Base-by-base conservation (phyloP, 2,797 vertebrate genomes). In the Rhyacichthys aspro region DNA sequence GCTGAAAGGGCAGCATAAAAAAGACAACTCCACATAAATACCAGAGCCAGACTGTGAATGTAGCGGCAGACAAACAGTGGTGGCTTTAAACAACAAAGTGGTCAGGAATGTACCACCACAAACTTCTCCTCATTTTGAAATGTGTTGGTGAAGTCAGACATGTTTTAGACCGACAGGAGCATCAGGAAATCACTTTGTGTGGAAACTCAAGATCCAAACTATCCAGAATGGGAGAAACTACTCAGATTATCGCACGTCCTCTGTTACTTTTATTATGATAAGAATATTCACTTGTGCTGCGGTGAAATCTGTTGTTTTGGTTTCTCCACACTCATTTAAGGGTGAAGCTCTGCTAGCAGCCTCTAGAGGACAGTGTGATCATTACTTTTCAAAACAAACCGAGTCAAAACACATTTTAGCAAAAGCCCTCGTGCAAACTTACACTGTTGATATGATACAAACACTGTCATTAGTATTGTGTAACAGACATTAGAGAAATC, bases 1-100 rank as follows among this genome's bases (percentile, higher is more conserved):
- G 63, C 65, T 79, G 48, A 81, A 77, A 72, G 65, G 77, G 55
- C 52, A 67, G 64, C 56, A 76, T 65, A 74, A 74, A 73, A 79
- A 57, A 74, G 41, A 67, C 45, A 76, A 74, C 63, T 56, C 46
- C 72, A 76, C 43, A 66, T 72, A 80, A 76, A 82, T 76, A 69
- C 68, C 39, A 1, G 16, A 70, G 61, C 53, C 64, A 76, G 74
- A 74, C 52, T 74, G 74, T 48, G 64, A 61, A 54, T 57, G n/a
- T 70, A 63, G 50, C 58, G 43, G 42, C 49, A 72, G 33, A 63
- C 37, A 63, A 74, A 67, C 54, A 62, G 33, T 53, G 28, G 34
- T 54, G 45, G 49, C 43, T 60, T 69, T 48, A 73, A 53, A 59
- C 33, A 62, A 37, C 19, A 57, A 28, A 8, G 16, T 62, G 11